Base-by-base conservation (phyloP, 2,797 vertebrate species). In the Morus bassanus region DNA sequence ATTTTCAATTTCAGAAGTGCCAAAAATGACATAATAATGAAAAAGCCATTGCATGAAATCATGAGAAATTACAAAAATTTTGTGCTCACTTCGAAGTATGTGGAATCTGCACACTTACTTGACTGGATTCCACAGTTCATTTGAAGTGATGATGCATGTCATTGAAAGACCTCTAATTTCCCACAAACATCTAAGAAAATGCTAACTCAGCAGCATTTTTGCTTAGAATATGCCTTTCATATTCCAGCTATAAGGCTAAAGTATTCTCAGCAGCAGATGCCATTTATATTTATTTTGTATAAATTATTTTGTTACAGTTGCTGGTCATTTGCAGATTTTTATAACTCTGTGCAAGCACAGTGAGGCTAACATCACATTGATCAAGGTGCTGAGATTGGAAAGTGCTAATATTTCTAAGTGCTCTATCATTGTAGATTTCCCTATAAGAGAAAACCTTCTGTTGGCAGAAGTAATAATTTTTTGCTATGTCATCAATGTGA, bases 111-210 rank as follows among this genome's bases (percentile, higher is more conserved):
- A 78, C 85, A 84, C 53, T 94, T 95, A 92, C 68, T 92, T 93
- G 93, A 92, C 88, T 88, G 85, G 78, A 94, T 93, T 95, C 85
- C 87, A 96, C 92, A 97, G 81, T 93, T 91, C 59, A 91, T 94
- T 93, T 93, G 59, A 94, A 96, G 28, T 69, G 61, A 82, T 88
- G 89, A 93, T 96, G 92, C 95, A 86, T 96, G 91, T 94, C 92
- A 95, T 86, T 81, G 92, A 80, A 88, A 93, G 91, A 84, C 53
- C 24, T 83, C 39, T 83, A 72, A 75, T 93, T 92, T 94, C 64
- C 72, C 50, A 81, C 53, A 86, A 91, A 23, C 21, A 23, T 90
- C 41, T 41, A 70, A 70, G 45, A 67, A 95, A 78, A 85, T 48
- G 48, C 27, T 60, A 41, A 63, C 24, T 93, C 81, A 74, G 76